These are phyloP conservation scores for Antedon bifida DNA, from an alignment of 35 echinoderm and acorn worm genomes.

Conservation along the genomic window DNA sequence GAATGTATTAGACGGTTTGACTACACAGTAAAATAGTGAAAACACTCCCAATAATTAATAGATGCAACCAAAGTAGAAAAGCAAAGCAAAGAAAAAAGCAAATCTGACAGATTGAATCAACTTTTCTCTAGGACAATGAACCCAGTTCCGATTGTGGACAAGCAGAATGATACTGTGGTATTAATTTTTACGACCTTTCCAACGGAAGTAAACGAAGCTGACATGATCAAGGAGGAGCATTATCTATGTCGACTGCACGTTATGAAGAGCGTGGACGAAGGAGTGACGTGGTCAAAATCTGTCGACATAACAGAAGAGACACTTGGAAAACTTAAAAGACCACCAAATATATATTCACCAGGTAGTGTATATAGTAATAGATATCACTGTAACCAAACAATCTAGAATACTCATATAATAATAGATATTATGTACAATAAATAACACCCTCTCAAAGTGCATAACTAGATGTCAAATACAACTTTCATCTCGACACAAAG, in stretches of 20 bases:
- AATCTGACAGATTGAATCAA: too few relatives aligned
- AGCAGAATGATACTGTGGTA: slow-evolving; percentile 26
- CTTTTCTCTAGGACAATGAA: slow-evolving; percentile 59
- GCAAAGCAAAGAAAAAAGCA: too few relatives aligned
- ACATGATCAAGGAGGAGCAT: slow-evolving; percentile 32
- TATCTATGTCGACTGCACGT: slow-evolving; percentile 46
- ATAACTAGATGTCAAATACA: too few relatives aligned
- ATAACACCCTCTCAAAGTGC: too few relatives aligned
- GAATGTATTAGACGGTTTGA: too few relatives aligned
- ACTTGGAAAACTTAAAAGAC: slow-evolving; percentile 34
- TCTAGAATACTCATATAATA: too few relatives aligned
- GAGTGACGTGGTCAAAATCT: slow-evolving; percentile 36
- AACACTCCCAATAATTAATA: too few relatives aligned
- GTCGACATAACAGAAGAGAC: slow-evolving; percentile 39
- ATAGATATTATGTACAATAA: too few relatives aligned
- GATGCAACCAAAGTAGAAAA: too few relatives aligned
- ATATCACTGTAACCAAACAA: too few relatives aligned
- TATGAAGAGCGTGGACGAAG: slow-evolving; percentile 46
- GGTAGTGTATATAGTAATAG: slow-evolving; percentile 35
- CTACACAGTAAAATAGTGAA: too few relatives aligned
- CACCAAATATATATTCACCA: slow-evolving; percentile 49
- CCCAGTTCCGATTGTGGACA: slow-evolving; percentile 55
- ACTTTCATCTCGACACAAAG: too few relatives aligned
- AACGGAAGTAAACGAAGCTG: slow-evolving; percentile 33
- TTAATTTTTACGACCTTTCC: slow-evolving; percentile 46